Conservation (phyloP, 1,140 invertebrate species). For the Vanessa tameamea region DNA sequence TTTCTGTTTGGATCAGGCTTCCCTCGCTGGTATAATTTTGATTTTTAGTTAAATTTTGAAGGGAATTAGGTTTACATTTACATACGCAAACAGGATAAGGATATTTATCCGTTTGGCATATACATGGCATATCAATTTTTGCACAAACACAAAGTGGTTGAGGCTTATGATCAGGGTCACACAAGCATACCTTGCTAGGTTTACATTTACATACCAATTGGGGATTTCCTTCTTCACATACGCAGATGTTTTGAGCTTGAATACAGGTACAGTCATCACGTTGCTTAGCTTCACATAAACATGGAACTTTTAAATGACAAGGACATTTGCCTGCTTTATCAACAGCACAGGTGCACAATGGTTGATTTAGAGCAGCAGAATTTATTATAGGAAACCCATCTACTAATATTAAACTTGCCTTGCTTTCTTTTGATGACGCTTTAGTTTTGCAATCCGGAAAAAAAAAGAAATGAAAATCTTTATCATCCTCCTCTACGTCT, state of each 20-base stretch:
- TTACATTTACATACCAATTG: constrained; percentile 54
- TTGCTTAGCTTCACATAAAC: constrained; percentile 60
- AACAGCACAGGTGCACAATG: constrained; percentile 54
- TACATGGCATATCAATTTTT: constrained; percentile 59
- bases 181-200: constrained; percentile 54
- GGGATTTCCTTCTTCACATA: constrained; percentile 54
- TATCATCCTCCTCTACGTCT: constrained; percentile 51
- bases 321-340: constrained; percentile 60
- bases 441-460: constrained; percentile 68
- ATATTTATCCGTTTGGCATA: constrained; percentile 54
- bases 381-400: constrained; percentile 71
- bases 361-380: constrained; percentile 35
- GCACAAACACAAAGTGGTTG: constrained; percentile 56
- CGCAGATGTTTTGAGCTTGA: constrained; percentile 56
- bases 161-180: constrained; percentile 52
- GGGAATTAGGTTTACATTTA: constrained; percentile 49
- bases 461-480: constrained; percentile 75
- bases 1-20: constrained; percentile 16
- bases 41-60: constrained; percentile 11
- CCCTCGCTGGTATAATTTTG: constrained; percentile 28
- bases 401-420: constrained; percentile 58
- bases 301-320: constrained; percentile 59
- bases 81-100: constrained; percentile 60
- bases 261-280: constrained; percentile 54
- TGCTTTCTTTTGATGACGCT: constrained; percentile 44